Conservation (phyloP, 2,797 vertebrate species). For the Gymnocypris eckloni region DNA sequence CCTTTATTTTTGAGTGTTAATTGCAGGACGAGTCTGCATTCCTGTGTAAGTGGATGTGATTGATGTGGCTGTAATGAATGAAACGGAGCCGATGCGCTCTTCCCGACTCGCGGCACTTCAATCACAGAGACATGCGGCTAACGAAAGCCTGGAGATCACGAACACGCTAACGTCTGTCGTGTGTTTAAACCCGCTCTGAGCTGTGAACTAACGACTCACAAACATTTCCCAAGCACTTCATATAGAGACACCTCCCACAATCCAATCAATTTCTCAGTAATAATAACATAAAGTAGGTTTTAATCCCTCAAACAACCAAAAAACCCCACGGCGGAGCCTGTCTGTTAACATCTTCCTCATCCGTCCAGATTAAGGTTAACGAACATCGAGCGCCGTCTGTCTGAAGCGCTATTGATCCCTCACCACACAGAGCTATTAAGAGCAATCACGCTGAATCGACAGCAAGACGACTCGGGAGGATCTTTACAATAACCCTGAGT, state of each 20-base stretch:
- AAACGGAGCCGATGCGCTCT: neutral
- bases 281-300: no score
- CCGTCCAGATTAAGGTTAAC: neutral
- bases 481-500: neutral
- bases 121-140: slow-evolving; percentile 48
- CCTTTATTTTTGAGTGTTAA: no score
- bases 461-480: neutral
- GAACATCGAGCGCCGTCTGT: slow-evolving; percentile 13
- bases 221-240: neutral
- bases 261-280: neutral
- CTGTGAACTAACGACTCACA: neutral
- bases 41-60: neutral
- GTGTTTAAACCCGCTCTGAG: slow-evolving; percentile 25
- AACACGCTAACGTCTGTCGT: slow-evolving; percentile 7
- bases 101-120: slow-evolving; percentile 60
- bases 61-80: neutral
- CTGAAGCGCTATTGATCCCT: slow-evolving; percentile 69
- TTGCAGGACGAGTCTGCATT: neutral
- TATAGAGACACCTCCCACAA: neutral
- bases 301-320: neutral
- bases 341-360: neutral
- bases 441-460: slow-evolving; percentile 62
- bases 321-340: accelerated
- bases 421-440: slow-evolving; percentile 73
- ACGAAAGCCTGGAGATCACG: slow-evolving; percentile 52